Percentiles rank a stretch among this genome's conserved stretches.
Evolutionary conservation across 2,113 vertebrate genomes (phyloP).

Genomic region (Gymnarchus niloticus): DNA sequence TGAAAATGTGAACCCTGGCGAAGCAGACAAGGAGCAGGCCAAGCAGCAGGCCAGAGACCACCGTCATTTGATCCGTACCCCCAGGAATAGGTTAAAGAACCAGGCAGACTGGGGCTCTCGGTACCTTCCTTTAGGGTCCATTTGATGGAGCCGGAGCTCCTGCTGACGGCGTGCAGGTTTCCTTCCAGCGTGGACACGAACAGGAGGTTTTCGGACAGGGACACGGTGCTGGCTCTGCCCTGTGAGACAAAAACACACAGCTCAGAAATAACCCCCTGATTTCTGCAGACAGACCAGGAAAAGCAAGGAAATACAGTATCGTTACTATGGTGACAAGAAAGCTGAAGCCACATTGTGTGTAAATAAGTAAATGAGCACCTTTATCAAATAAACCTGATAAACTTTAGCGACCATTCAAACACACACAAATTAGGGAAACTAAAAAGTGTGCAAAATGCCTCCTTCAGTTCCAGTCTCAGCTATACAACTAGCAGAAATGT

Average conservation of each 20-base stretch:
- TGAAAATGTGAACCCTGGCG: background rate
- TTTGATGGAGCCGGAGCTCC: conserved; percentile 87
- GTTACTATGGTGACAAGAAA: background rate
- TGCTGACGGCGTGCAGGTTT: conserved; percentile 92
- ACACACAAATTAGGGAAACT: no score
- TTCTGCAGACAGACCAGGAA: background rate
- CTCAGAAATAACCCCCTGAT: background rate
- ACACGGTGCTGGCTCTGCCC: conserved; percentile 75
- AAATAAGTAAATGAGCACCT: no score
- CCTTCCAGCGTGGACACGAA: conserved; percentile 96
- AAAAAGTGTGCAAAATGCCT: no score
- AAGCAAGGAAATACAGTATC: background rate
- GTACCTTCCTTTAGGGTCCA: conserved; percentile 99
- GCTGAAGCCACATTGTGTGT: background rate
- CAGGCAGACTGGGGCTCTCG: conserved; percentile 24
- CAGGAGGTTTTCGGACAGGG: conserved; percentile 85
- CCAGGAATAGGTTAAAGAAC: background rate
- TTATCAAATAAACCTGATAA: no score
- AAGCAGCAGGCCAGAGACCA: background rate
- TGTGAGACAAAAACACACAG: conserved; percentile 39
- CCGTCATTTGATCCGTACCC: background rate
- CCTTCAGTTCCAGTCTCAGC: background rate
- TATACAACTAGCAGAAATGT: no score
- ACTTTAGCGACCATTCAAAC: no score
- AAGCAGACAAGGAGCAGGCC: background rate